Conservation (phyloP, 2,888 invertebrate genomes). For the Drosophila histrio region DNA sequence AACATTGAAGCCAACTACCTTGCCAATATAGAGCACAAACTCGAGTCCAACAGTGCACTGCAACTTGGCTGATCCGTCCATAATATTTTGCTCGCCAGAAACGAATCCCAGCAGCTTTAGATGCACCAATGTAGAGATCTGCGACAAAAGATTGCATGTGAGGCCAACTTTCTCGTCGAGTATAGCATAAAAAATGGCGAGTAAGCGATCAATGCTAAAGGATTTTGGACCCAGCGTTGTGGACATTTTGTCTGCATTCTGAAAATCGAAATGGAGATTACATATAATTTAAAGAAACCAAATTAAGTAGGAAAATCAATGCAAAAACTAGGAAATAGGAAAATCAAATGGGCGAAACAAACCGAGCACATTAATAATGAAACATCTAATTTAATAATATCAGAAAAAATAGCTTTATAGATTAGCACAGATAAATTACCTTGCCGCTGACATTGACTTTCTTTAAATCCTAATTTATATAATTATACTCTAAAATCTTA, state of each 20-base stretch:
- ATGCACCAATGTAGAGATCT: conserved; percentile 94
- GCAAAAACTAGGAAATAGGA: background rate
- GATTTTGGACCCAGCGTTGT: conserved; percentile 92
- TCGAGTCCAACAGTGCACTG: conserved; percentile 94
- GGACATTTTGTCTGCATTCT: conserved; percentile 86
- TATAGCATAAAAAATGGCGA: conserved; percentile 96
- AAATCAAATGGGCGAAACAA: too few relatives aligned
- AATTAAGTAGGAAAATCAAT: background rate
- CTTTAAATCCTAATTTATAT: too few relatives aligned
- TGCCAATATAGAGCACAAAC: conserved; percentile 91
- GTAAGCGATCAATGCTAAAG: conserved; percentile 91
- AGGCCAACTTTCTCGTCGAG: conserved; percentile 93
- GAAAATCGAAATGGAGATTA: background rate
- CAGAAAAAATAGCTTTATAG: too few relatives aligned
- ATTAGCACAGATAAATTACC: too few relatives aligned
- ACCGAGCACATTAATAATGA: too few relatives aligned
- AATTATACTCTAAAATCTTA: too few relatives aligned
- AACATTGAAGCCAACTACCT: conserved; percentile 90
- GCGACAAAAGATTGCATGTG: conserved; percentile 93
- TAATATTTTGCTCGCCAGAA: conserved; percentile 89
- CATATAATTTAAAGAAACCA: background rate
- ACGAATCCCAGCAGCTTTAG: conserved; percentile 90
- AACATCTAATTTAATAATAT: too few relatives aligned
- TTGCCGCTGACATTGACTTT: too few relatives aligned
- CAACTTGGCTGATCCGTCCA: conserved; percentile 90